Evolutionary conservation across 2,113 vertebrate genomes (phyloP).

Genomic region (Cyanoramphus novaezelandiae): DNA sequence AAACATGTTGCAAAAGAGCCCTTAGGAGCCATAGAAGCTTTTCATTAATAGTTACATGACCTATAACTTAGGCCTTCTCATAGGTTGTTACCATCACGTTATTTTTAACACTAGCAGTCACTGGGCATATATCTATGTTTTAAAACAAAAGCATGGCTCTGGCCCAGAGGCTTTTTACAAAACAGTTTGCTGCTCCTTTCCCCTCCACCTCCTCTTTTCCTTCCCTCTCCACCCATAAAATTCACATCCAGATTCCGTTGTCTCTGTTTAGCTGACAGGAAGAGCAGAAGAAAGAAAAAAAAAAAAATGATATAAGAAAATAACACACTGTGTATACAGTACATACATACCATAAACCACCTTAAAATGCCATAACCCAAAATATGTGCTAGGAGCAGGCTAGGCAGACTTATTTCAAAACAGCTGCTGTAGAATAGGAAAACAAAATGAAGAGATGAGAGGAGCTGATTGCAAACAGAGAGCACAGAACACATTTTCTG

Average conservation of each 20-base stretch:
- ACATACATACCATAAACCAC: not conserved
- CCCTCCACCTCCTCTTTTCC: conserved; percentile 40
- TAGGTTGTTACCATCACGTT: not conserved
- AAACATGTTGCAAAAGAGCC: not conserved
- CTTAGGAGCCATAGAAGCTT: not conserved
- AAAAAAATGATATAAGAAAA: not conserved
- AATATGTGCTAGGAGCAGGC: not conserved
- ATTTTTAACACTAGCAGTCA: not conserved
- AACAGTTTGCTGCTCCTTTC: conserved; percentile 30
- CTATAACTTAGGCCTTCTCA: not conserved
- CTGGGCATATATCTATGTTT: not conserved
- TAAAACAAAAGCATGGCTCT: conserved; percentile 40
- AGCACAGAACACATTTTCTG: not conserved
- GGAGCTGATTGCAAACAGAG: not conserved
- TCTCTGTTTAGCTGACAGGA: not conserved
- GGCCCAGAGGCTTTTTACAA: conserved; percentile 7
- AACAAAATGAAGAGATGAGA: not conserved
- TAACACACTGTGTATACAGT: accelerated
- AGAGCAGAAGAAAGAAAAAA: not conserved
- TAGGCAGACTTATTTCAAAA: not conserved
- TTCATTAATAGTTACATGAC: not conserved
- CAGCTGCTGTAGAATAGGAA: not conserved
- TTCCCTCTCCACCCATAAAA: conserved; percentile 41
- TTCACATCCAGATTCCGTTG: conserved; percentile 16
- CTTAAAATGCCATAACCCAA: not conserved